Evolutionary conservation across 2,797 vertebrate species (phyloP).

Genomic region (Phalloptychus januarius): DNA sequence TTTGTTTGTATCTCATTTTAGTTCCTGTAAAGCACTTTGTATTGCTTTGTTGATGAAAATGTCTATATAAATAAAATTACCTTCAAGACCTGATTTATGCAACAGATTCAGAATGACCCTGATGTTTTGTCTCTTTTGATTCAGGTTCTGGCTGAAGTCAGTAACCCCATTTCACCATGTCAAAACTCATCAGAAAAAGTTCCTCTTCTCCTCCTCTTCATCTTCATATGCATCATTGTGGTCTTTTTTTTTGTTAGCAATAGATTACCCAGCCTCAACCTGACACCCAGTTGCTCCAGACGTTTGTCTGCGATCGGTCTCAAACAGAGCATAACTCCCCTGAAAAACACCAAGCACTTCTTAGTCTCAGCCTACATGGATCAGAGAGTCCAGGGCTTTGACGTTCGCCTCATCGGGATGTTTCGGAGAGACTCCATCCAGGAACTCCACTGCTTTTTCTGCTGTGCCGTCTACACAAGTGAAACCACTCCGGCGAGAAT

Average conservation of each 20-base stretch:
- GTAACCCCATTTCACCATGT: slow-evolving; percentile 8
- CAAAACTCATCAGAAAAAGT: background rate
- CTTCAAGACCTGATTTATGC: too few species aligned
- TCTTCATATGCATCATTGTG: background rate
- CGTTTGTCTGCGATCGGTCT: background rate
- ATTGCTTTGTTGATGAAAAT: too few species aligned
- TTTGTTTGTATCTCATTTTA: too few species aligned
- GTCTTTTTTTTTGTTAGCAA: accelerated
- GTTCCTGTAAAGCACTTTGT: too few species aligned
- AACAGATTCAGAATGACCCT: too few species aligned
- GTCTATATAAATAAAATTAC: too few species aligned
- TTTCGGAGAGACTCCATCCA: slow-evolving; percentile 56
- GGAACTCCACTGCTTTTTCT: slow-evolving; percentile 64
- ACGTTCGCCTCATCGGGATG: slow-evolving; percentile 66
- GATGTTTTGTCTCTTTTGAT: background rate
- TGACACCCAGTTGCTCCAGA: accelerated
- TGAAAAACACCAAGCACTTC: slow-evolving; percentile 56
- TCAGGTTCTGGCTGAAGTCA: slow-evolving; percentile 21
- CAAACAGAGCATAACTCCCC: slow-evolving; percentile 51
- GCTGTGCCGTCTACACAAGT: slow-evolving; percentile 17
- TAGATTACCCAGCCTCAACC: accelerated
- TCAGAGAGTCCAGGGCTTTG: slow-evolving; percentile 25
- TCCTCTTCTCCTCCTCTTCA: background rate
- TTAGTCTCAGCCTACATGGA: slow-evolving; percentile 71
- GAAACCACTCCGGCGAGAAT: slow-evolving; percentile 22